Percentiles rank a stretch among this genome's conserved stretches.
phyloP scores from a whole-genome alignment of 2,888 invertebrate species.

The Laothoe populi region DNA sequence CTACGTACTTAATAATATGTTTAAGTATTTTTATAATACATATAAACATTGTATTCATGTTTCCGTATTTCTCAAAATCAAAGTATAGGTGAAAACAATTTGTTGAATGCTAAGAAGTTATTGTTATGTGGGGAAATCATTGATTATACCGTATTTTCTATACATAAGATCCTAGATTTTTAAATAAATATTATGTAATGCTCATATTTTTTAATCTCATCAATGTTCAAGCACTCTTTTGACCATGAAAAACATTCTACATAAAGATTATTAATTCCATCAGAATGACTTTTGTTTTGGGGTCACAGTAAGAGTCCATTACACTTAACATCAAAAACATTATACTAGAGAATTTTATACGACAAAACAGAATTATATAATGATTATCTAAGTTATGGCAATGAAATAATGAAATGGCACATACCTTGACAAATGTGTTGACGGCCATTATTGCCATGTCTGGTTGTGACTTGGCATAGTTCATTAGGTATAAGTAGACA shows the following conservation, averaged over 20 bases:
- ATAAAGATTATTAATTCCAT: background rate
- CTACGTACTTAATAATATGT: constrained; percentile 44
- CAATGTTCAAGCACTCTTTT: background rate
- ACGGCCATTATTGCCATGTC: constrained; percentile 99
- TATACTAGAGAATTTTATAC: background rate
- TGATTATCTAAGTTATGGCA: background rate
- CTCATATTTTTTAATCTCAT: background rate
- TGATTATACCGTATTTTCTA: background rate
- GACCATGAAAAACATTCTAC: background rate
- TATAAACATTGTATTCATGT: background rate
- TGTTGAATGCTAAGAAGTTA: background rate
- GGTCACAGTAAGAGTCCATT: background rate
- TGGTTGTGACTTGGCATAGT: constrained; percentile 99
- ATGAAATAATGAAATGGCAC: constrained; percentile 40
- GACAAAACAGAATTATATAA: background rate
- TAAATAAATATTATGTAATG: no score
- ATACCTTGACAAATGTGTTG: constrained; percentile 99
- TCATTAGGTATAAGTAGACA: constrained; percentile 99
- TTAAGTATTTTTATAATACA: constrained; percentile 26
- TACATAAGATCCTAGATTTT: no score
- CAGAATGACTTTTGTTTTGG: background rate
- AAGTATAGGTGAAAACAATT: background rate
- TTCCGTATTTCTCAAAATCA: background rate
- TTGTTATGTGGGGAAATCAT: background rate
- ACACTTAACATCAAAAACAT: background rate